Base-by-base conservation (phyloP, 2,797 vertebrate genomes). In the Philypnodon macrostomus region DNA sequence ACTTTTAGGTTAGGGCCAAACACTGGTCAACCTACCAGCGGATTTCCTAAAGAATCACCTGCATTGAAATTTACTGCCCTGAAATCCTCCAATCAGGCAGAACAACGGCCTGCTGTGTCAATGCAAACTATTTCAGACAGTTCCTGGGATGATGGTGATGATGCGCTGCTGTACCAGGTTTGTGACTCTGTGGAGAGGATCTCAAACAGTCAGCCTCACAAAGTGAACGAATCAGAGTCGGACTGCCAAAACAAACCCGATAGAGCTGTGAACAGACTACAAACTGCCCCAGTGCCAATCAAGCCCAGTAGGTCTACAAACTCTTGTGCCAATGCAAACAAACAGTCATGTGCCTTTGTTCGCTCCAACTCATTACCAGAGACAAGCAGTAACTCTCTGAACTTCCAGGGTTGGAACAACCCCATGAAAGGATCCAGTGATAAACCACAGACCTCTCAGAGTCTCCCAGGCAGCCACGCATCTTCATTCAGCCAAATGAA, bases 151-250 rank as follows among this genome's bases (percentile, higher is more conserved):
- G 73, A 93, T 18, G 81, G 68, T 1, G 93, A 97, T 9, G 94
- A 97, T 37, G 90, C 91, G 18, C 77, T 97, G 60, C 76, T 98
- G 7, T 97, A 90, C 82, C 90, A 93, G 80, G 89, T 90, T 11
- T 98, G 95, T 76, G 93, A 96, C 73, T 88, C 87, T 12, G 68
- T 96, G 61, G 97, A 99, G 85, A 92, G 82, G 77, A 82, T 87
- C 63, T 92, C 89, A 40, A 85, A 70, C 80, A 82, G 64, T 52
- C 81, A 87, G 49, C 61, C 69, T 2, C 29, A 61, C 23, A 63
- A 58, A 51, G 47, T 0, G 12, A 42, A 34, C 26, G 27, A 15
- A 10, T 41, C 24, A 6, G 5, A n/a, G n/a, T n/a, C 5, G 24
- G 4, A 30, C 47, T 2, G 29, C 55, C 59, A 55, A 50, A 23